phyloP scores from a whole-genome alignment of 2,797 vertebrate species.

The Poeciliopsis infans region DNA sequence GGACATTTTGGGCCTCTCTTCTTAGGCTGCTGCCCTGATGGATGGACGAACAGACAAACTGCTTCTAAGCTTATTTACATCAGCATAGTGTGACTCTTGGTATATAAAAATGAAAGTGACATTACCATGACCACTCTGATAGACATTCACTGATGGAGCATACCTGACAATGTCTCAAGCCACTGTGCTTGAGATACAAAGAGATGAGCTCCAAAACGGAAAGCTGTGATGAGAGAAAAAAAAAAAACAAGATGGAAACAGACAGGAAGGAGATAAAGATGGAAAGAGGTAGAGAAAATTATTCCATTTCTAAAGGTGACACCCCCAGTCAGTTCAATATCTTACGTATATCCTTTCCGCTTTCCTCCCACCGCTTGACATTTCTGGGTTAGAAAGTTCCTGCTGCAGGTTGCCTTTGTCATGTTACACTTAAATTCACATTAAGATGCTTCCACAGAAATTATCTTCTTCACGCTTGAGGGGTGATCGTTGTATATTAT shows the following conservation, averaged over 20 bases:
- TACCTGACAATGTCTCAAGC: conserved; percentile 40
- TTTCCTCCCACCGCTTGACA: conserved; percentile 70
- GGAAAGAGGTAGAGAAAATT: conserved; percentile 38
- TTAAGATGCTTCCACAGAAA: conserved; percentile 68
- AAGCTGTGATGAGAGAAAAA: conserved; percentile 1
- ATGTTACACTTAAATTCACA: conserved; percentile 77
- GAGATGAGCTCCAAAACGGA: conserved; percentile 13
- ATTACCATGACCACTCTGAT: not conserved
- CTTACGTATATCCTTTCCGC: conserved; percentile 63
- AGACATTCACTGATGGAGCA: conserved; percentile 15
- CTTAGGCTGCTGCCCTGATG: too few relatives aligned
- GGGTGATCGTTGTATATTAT: conserved; percentile 62
- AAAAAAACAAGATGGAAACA: conserved; percentile 30
- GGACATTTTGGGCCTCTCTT: too few relatives aligned
- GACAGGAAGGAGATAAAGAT: conserved; percentile 28
- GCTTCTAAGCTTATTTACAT: not conserved
- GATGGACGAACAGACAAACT: not conserved
- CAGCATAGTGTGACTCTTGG: not conserved
- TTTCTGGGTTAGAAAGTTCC: conserved; percentile 75
- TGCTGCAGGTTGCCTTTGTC: conserved; percentile 65
- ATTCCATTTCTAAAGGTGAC: conserved; percentile 59
- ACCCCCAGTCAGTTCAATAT: conserved; percentile 64
- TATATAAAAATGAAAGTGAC: not conserved
- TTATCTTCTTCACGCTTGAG: conserved; percentile 58
- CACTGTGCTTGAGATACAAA: not conserved